These are phyloP conservation scores for Lepilemur septentrionalis DNA, from an alignment of 2,797 vertebrate genomes.

Conservation along the genomic window DNA sequence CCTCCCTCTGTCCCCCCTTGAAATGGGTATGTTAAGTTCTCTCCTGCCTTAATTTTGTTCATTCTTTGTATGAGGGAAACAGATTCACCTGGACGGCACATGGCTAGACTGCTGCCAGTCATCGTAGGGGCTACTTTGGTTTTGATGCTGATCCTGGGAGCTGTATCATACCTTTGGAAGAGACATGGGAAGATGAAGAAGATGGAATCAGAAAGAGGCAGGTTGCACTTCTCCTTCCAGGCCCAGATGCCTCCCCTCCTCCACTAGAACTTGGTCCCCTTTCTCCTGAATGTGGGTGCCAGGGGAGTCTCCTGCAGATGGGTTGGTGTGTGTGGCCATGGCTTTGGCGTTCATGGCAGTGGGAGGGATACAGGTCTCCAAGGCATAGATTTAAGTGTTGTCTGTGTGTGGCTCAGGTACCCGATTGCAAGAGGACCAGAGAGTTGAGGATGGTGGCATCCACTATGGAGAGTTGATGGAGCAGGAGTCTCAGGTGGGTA, in stretches of 20 bases:
- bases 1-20: too few species aligned
- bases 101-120: rapidly evolving
- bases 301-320: not conserved
- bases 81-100: not conserved
- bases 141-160: not conserved
- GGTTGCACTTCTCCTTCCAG: not conserved
- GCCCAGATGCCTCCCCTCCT: too few species aligned
- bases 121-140: rapidly evolving
- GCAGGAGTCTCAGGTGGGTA: not conserved
- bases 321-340: not conserved
- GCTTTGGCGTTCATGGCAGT: not conserved
- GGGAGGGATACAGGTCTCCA: not conserved
- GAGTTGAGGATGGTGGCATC: not conserved
- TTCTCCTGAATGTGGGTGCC: not conserved
- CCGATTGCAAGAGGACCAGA: not conserved
- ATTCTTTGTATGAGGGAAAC: not conserved
- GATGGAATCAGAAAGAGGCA: not conserved
- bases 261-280: not conserved
- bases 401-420: not conserved
- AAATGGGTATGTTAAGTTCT: not conserved
- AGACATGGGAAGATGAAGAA: not conserved
- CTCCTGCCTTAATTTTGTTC: not conserved
- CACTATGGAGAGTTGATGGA: not conserved
- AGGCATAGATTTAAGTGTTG: not conserved
- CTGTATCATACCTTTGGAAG: not conserved